These are phyloP conservation scores for Pseudococcus viburni DNA, from an alignment of 2,888 invertebrate genomes.

Conservation along the genomic window DNA sequence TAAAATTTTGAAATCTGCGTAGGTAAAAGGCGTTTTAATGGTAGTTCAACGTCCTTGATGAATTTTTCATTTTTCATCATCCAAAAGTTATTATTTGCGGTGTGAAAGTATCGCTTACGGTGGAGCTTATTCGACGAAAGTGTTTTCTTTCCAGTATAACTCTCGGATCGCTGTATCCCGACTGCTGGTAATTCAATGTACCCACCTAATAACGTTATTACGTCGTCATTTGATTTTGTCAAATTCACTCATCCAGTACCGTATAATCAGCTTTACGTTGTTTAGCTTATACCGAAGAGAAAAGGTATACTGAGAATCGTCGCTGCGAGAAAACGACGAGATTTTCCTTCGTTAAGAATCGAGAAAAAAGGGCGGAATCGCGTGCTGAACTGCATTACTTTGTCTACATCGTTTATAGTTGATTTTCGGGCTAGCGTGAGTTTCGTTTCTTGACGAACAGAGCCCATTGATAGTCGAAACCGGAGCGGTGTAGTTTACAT, in stretches of 20 bases:
- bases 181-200: not conserved
- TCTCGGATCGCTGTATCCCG: not conserved
- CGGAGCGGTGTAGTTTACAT: slow-evolving; percentile 1
- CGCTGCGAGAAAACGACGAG: not conserved
- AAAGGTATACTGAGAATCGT: not conserved
- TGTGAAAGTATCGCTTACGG: not conserved
- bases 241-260: not conserved
- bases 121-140: not conserved
- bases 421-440: slow-evolving; percentile 31
- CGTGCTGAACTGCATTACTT: slow-evolving; percentile 18
- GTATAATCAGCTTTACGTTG: slow-evolving; percentile 19
- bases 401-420: slow-evolving; percentile 24
- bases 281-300: not conserved
- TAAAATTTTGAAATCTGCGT: not conserved
- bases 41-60: slow-evolving; percentile 13
- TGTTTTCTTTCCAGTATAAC: not conserved
- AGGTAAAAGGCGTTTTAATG: not conserved
- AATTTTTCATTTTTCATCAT: not conserved
- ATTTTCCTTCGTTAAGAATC: slow-evolving; percentile 18
- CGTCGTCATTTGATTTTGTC: slow-evolving; percentile 29
- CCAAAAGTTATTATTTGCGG: not conserved
- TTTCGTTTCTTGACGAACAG: not conserved
- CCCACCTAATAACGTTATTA: slow-evolving; percentile 18
- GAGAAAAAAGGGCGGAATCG: slow-evolving; percentile 15
- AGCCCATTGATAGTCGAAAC: not conserved